Base-by-base conservation (phyloP, 1,140 invertebrate species). In the Neodiprion fabricii region DNA sequence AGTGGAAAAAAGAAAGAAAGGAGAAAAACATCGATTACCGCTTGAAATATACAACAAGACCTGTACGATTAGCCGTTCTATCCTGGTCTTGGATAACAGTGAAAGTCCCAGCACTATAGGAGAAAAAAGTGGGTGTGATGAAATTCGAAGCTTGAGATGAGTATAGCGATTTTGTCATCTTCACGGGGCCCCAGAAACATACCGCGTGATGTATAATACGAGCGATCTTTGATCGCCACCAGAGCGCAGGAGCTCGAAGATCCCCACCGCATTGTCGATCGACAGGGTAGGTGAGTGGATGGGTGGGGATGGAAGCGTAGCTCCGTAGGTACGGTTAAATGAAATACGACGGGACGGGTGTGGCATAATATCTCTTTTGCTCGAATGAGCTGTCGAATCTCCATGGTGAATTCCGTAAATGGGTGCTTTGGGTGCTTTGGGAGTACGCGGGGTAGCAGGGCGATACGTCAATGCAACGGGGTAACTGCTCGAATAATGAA, bases 271-370 rank as follows among this genome's bases (percentile, higher is more conserved):
- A 40, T 40, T 40, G 28, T 40, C 28, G 53, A 17, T 12, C 53
- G 53, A 17, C 5, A 61, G 28, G 28, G 28, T 40, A 40, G 28
- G 28, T 40, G 28, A 40, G 28, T 40, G 28, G 28, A 40, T 40
- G 28, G 28, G 28, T 40, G 28, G 28, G 28, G 28, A 40, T 40
- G 28, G 28, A 40, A 40, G 28, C 28, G 53, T 61, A 14, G 28
- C 3, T 61, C 2, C 28, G 53, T 61, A 14, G 28, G 53, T 61
- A 61, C n/a, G 53, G 61, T 78, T 81, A 76, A 81, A 77, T 76
- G 69, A 75, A 78, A 79, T 74, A 73, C 75, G 49, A 53, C 65
- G 68, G 72, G 23, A 71, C 48, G 53, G 53, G n/a, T 61, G n/a
- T 17, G 4, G 53, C n/a, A 61, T 17, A 71, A 74, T 77, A 74